Conservation (phyloP, 2,113 vertebrate species). For the Cavia aperea region DNA sequence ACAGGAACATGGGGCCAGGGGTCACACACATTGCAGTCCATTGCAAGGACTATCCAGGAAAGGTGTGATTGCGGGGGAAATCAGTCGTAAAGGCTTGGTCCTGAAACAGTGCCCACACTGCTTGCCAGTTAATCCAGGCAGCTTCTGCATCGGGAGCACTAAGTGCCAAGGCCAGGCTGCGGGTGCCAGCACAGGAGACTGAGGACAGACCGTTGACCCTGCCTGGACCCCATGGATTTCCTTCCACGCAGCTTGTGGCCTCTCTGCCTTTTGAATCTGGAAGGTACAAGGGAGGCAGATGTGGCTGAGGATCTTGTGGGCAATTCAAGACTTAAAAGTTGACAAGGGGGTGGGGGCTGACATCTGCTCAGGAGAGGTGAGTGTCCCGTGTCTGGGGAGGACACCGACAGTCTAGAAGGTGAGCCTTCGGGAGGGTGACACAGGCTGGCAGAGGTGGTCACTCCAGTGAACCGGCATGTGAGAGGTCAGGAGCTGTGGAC, state of each 20-base stretch:
- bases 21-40: neutral
- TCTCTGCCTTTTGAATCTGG: neutral
- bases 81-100: neutral
- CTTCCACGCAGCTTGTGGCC: neutral
- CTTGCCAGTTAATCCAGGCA: neutral
- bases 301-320: neutral
- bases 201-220: neutral
- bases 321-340: neutral
- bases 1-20: too few species aligned
- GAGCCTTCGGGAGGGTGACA: neutral
- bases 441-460: neutral
- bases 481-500: neutral
- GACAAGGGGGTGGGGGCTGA: neutral
- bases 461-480: accelerated
- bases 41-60: neutral
- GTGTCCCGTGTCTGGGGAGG: neutral
- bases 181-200: neutral
- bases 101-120: neutral
- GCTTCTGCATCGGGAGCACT: neutral
- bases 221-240: neutral
- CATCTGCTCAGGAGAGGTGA: neutral
- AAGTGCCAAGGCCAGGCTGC: neutral
- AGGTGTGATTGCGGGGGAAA: too few species aligned
- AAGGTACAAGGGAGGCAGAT: neutral
- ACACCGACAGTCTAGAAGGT: neutral